Percentiles rank a stretch among this genome's conserved stretches.
Evolutionary conservation across 2,888 invertebrate genomes (phyloP).

Genomic region (Endomychus coccineus): DNA sequence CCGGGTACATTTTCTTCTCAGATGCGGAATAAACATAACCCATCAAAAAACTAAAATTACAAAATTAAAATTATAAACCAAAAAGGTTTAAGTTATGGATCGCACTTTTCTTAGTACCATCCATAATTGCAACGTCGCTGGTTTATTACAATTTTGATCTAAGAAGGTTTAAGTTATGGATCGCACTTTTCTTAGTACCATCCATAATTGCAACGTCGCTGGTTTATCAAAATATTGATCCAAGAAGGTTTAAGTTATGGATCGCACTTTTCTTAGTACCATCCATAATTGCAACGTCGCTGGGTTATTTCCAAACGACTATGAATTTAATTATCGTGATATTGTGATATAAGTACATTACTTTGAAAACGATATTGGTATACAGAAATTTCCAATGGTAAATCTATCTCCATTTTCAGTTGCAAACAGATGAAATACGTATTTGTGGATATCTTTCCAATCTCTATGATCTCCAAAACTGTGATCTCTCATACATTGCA

Average conservation of each 20-base stretch:
- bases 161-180: too few relatives aligned
- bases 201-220: too few relatives aligned
- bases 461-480: conserved; percentile 56
- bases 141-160: too few relatives aligned
- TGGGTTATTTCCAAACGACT: neutral
- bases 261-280: too few relatives aligned
- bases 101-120: too few relatives aligned
- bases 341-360: conserved; percentile 34
- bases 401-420: conserved; percentile 63
- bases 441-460: conserved; percentile 62
- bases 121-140: too few relatives aligned
- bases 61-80: too few relatives aligned
- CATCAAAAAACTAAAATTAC: conserved; percentile 54
- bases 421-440: conserved; percentile 61
- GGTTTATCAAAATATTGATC: too few relatives aligned
- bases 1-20: conserved; percentile 40
- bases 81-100: too few relatives aligned
- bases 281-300: too few relatives aligned
- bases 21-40: conserved; percentile 52
- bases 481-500: conserved; percentile 63
- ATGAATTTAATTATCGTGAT: neutral
- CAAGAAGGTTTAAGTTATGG: neutral
- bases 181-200: too few relatives aligned
- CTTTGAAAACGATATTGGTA: conserved; percentile 56
- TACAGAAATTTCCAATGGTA: conserved; percentile 54